Evolutionary conservation across 2,113 vertebrate genomes (phyloP), one percentile per base, ranked within the genome.

Genomic region (Thinocorus orbignyianus): DNA sequence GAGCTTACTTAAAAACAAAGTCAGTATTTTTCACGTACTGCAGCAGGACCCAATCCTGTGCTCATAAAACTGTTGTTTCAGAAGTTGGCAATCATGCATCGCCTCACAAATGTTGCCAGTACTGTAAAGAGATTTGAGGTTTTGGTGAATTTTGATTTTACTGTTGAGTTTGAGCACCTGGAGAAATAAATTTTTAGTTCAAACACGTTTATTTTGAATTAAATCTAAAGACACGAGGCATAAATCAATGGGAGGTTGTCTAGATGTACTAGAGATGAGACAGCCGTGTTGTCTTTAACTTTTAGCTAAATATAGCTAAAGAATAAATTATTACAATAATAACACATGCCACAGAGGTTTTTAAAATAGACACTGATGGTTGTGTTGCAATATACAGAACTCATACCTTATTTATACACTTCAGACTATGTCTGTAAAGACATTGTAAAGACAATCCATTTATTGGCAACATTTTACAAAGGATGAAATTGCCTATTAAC

Each of bases 241-340:
- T n/a, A 86, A 73, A 70, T 88, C 13, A 80, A 66, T 60, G 0
- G 0, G 19, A 64, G 26, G 10, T 42, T 77, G 14, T 25, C 10
- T 83, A 64, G 48, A 30, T 57, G 11, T 23, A 17, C 35, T 86
- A 23, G 35, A 68, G 26, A 44, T 74, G 42, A 88, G 65, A n/a
- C 17, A 88, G 0, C 3, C 19, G 13, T 35, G 18, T 54, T 73
- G 42, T 48, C 55, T 91, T 88, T 52, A 60, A 41, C 20, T 88
- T n/a, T 48, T 60, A 72, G 46, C 54, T 94, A 92, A 92, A 88
- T 92, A 84, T 83, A 95, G 65, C 16, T 84, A 72, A 84, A 79
- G 58, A 58, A 11, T 0, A 92, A 91, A 77, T 58, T 2, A 74
- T 91, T 91, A 64, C 28, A 74, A 14, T 74, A 71, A 71, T 55